Evolutionary conservation across 2,797 vertebrate species (phyloP).

Genomic region (Echeneis naucrates): DNA sequence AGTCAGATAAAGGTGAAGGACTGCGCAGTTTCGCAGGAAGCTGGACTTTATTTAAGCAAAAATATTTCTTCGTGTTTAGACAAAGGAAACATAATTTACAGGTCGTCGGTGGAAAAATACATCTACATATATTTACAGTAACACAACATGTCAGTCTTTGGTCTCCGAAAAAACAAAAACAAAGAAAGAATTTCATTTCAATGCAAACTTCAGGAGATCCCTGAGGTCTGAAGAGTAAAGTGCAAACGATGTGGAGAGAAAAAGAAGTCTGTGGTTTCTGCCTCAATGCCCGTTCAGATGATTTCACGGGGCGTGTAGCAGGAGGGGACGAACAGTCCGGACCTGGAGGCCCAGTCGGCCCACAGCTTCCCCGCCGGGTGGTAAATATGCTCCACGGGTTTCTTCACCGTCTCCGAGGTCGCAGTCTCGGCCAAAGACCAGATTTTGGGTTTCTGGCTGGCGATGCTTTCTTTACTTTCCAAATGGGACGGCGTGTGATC

Average conservation of each 20-base stretch:
- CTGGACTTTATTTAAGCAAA: constrained; percentile 84
- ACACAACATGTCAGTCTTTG: constrained; percentile 75
- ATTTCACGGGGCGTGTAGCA: constrained; percentile 71
- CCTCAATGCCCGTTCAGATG: constrained; percentile 53
- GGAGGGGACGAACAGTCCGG: constrained; percentile 73
- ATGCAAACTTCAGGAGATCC: constrained; percentile 69
- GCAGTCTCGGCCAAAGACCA: constrained; percentile 98
- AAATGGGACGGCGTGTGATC: constrained; percentile 40
- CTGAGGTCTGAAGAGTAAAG: constrained; percentile 78
- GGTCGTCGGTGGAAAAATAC: constrained; percentile 75
- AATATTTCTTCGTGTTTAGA: constrained; percentile 78
- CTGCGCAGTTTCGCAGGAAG: constrained; percentile 16
- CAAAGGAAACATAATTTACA: constrained; percentile 86
- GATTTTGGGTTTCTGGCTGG: constrained; percentile 92
- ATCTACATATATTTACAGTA: constrained; percentile 85
- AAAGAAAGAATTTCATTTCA: constrained; percentile 46
- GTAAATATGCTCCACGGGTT: constrained; percentile 58
- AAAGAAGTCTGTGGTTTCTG: constrained; percentile 45
- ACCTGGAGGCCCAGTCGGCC: constrained; percentile 83
- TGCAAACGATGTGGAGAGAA: constrained; percentile 75
- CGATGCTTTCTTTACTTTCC: constrained; percentile 78
- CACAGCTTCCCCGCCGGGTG: constrained; percentile 78
- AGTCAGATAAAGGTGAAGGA: background rate
- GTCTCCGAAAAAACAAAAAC: too few relatives aligned
- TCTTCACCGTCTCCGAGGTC: constrained; percentile 83